Evolutionary conservation across 2,113 vertebrate genomes (phyloP).

Genomic region (Stigmatopora nigra): DNA sequence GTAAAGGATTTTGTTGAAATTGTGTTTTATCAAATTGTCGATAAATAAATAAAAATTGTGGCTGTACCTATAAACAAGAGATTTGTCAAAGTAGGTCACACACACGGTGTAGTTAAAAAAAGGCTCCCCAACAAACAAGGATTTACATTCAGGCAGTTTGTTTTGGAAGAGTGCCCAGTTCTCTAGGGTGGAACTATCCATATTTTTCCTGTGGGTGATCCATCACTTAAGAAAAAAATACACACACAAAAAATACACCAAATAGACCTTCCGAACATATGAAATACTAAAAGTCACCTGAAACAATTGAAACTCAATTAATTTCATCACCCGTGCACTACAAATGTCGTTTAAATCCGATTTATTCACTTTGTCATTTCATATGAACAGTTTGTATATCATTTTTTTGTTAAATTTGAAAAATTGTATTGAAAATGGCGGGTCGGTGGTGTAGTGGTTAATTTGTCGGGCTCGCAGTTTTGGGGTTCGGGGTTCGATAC

Average conservation of each 20-base stretch:
- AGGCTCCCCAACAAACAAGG: slow-evolving; percentile 42
- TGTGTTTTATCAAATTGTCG: slow-evolving; percentile 17
- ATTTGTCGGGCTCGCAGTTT: no score
- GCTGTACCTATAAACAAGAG: slow-evolving; percentile 36
- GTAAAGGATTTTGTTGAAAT: slow-evolving; percentile 7
- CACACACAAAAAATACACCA: slow-evolving; percentile 18
- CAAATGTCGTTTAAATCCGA: slow-evolving; percentile 70
- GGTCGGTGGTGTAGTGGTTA: no score
- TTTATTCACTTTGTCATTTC: slow-evolving; percentile 48
- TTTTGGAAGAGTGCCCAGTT: slow-evolving; percentile 56
- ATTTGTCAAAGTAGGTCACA: slow-evolving; percentile 43
- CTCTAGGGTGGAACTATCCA: slow-evolving; percentile 47
- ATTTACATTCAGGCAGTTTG: slow-evolving; percentile 55
- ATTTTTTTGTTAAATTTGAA: neutral
- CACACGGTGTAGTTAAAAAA: slow-evolving; percentile 49
- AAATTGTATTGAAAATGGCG: neutral
- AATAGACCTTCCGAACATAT: slow-evolving; percentile 71
- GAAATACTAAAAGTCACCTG: slow-evolving; percentile 74
- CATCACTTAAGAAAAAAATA: slow-evolving; percentile 45
- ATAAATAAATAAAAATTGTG: slow-evolving; percentile 20
- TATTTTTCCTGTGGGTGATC: slow-evolving; percentile 54
- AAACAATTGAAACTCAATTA: slow-evolving; percentile 73
- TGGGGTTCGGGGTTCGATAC: no score
- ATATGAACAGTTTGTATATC: neutral
- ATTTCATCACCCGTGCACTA: slow-evolving; percentile 73